phyloP scores from a whole-genome alignment of 1,140 invertebrate species.

The Micrasema longulum region DNA sequence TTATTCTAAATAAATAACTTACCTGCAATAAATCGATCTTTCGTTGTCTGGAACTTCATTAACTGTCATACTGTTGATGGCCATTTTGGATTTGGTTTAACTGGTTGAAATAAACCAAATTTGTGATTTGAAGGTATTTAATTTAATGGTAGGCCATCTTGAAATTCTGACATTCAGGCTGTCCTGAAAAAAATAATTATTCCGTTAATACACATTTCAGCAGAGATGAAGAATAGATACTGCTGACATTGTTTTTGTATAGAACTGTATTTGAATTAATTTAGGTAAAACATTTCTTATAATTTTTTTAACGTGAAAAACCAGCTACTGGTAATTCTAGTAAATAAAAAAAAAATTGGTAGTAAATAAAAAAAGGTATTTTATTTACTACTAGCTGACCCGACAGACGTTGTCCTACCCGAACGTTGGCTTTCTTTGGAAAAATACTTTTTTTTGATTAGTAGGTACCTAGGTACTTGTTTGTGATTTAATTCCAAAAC shows the following conservation, averaged over 20 bases:
- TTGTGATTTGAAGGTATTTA: too few relatives aligned
- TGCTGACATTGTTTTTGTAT: background rate
- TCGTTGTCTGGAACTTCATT: slow-evolving; percentile 13
- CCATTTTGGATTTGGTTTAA: slow-evolving; percentile 16
- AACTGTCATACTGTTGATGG: slow-evolving; percentile 35
- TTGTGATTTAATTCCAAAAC: too few relatives aligned
- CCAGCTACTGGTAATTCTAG: too few relatives aligned
- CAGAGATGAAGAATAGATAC: background rate
- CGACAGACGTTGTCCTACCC: too few relatives aligned
- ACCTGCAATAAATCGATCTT: slow-evolving; percentile 16
- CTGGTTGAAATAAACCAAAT: background rate
- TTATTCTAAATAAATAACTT: background rate
- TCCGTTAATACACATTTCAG: background rate
- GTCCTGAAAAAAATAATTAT: background rate
- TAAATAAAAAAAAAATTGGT: too few relatives aligned
- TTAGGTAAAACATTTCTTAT: background rate
- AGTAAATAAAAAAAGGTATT: too few relatives aligned
- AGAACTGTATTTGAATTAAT: background rate
- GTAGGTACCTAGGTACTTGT: too few relatives aligned
- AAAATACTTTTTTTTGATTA: too few relatives aligned
- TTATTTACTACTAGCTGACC: too few relatives aligned
- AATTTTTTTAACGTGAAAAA: too few relatives aligned
- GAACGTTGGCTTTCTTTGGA: too few relatives aligned
- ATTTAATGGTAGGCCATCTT: background rate
- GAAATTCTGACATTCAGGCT: background rate